Evolutionary conservation across 2,888 invertebrate genomes (phyloP), one percentile per base, ranked within the genome.

Genomic region (Hartigia nigra): DNA sequence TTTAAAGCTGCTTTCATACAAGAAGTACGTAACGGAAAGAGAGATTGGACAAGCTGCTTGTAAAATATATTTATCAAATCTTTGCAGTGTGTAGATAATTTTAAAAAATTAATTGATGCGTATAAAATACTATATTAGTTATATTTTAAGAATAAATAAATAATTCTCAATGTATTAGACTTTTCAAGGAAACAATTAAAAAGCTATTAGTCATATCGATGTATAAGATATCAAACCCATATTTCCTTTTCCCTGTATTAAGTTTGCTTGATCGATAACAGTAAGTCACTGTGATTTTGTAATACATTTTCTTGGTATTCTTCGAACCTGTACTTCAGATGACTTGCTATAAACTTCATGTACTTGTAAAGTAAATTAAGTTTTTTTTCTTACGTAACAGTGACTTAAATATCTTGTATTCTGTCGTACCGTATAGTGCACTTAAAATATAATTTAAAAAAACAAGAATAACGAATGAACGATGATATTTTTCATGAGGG

Each of bases 41-140:
- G 34, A 31, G 69, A 55, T 39, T 70, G 32, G 23, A 70, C 70
- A 34, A 31, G 14, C 70, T 74, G 12, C 9, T 31, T 72, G 31
- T 72, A 72, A 70, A 70, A 86, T 31, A 74, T 69, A 70, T 78
- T 75, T 55, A n/a, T n/a, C 12, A 32, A 55, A 69, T 31, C 55
- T 55, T 14, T 55, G 55, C 14, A 23, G 9, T 55, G 9, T 55
- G 23, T 55, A 55, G 23, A 23, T 55, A 55, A 55, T 55, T 23
- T 55, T 2, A 55, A 5, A 55, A 5, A 23, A 23, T 55, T 55
- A 55, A 23, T 55, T 9, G 23, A 55, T 23, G 14, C 23, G 14
- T 9, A 55, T 55, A 1, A 9, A 55, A 55, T 55, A n/a, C n/a
- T n/a, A 55, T 9, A 55, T 55, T 23, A 55, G 23, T 55, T 55